Percentiles rank a stretch among this genome's conserved stretches.
These are phyloP conservation scores for Acipenser transmontanus DNA, from an alignment of 2,797 vertebrate species.

Conservation along the genomic window DNA sequence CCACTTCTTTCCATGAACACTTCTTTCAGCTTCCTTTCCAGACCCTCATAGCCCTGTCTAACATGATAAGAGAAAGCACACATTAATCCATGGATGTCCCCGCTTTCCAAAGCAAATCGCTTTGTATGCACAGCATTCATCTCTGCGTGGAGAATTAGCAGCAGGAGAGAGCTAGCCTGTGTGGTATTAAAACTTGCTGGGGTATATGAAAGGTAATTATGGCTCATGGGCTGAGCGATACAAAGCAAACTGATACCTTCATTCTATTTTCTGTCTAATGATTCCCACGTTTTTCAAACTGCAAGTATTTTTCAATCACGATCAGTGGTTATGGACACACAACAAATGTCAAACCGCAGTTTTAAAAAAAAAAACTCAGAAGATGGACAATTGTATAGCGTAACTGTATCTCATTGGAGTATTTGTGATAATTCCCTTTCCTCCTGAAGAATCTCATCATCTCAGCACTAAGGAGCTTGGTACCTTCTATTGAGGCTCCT, in stretches of 20 bases:
- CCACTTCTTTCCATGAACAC: conserved; percentile 87
- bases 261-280: not conserved
- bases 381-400: no score
- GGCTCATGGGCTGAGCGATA: conserved; percentile 29
- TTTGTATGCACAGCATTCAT: conserved; percentile 16
- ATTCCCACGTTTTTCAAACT: no score
- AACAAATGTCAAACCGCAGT: no score
- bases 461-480: no score
- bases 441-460: no score
- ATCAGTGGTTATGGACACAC: no score
- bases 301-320: no score
- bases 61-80: conserved; percentile 24
- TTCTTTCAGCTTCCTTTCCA: conserved; percentile 89
- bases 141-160: conserved; percentile 7
- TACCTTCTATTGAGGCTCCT: no score
- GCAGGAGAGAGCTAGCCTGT: conserved; percentile 21
- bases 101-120: conserved; percentile 15
- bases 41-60: conserved; percentile 87
- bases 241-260: conserved; percentile 33
- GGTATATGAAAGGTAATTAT: conserved; percentile 33
- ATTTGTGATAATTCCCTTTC: no score
- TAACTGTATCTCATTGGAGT: no score
- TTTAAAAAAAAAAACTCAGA: no score
- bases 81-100: conserved; percentile 26
- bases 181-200: conserved; percentile 30